Evolutionary conservation across 2,113 vertebrate genomes (phyloP), one percentile per base, ranked within the genome.

Genomic region (Falco punctatus): DNA sequence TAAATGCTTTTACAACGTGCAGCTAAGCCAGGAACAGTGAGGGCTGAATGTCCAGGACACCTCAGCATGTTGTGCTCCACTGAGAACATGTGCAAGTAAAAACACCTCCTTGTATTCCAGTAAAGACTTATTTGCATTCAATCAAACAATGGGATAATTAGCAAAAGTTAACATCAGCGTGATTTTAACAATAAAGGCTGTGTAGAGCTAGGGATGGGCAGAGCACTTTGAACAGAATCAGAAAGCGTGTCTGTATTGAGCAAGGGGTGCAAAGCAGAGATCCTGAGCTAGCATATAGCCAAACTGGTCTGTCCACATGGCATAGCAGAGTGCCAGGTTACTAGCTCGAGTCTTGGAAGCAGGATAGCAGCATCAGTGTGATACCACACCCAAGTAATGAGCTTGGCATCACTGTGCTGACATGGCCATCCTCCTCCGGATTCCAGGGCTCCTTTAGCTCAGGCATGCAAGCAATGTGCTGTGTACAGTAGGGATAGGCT

Each of bases 261-360:
- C 54, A 90, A 97, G 66, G 11, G 8, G 54, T 77, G 70, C 73
- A 85, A 78, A 92, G 84, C 67, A 9, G 21, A 94, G 87, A 75
- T 72, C 58, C 91, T 96, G 93, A 96, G 81, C 81, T 72, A 96
- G 95, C 92, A 90, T 70, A 80, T 95, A 91, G 21, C 57, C 49
- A 82, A 90, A 96, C 96, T 70, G 78, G 96, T 97, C 94, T 91
- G 81, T 70, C 92, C 65, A 40, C 93, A 62, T 58, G 90, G 91
- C 92, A 82, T 13, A 94, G 62, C 66, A 79, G 23, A 72, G 54
- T 52, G 69, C 87, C 87, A 82, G 78, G 35, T 69, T 69, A 59
- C 83, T 38, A 19, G 5, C 35, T 55, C 2, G 18, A 84, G 78
- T 44, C 78, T 20, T 77, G 70, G 73, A 65, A 96, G 52, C 35